Evolutionary conservation across 2,888 invertebrate species (phyloP).

Genomic region (Synergus japonicus): DNA sequence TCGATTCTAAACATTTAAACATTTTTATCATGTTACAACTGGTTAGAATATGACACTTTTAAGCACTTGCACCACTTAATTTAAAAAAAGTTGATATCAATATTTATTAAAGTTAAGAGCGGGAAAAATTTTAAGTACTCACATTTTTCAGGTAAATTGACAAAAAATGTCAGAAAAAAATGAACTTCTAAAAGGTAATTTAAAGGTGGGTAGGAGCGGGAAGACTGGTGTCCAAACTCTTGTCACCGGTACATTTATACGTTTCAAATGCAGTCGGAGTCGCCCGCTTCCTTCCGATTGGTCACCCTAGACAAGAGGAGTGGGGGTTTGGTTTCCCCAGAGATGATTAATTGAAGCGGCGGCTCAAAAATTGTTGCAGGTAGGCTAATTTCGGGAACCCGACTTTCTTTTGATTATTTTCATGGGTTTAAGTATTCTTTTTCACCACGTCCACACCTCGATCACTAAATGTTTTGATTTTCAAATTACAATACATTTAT

Average conservation of each 20-base stretch:
- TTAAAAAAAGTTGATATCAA: background rate
- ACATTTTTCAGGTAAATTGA: background rate
- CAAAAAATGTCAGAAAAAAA: background rate
- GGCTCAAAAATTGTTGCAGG: background rate
- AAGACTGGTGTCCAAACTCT: slow-evolving; percentile 56
- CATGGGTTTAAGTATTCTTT: too few relatives aligned
- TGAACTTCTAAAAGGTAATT: background rate
- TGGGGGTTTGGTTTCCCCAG: slow-evolving; percentile 54
- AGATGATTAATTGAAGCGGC: slow-evolving; percentile 50
- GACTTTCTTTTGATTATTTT: too few relatives aligned
- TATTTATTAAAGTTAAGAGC: background rate
- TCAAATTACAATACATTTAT: too few relatives aligned
- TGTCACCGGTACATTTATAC: slow-evolving; percentile 73
- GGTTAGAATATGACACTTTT: background rate
- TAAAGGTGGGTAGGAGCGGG: slow-evolving; percentile 39
- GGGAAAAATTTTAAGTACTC: background rate
- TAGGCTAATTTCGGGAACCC: too few relatives aligned
- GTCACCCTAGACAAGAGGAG: slow-evolving; percentile 61
- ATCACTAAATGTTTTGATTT: too few relatives aligned
- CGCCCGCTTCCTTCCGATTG: slow-evolving; percentile 72
- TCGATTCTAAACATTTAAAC: background rate
- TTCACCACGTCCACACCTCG: too few relatives aligned
- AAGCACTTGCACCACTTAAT: background rate
- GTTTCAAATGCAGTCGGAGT: slow-evolving; percentile 73
- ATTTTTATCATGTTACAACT: background rate